Evolutionary conservation across 2,888 invertebrate species (phyloP), one percentile per base, ranked within the genome.

Genomic region (Stegophylla sp.): DNA sequence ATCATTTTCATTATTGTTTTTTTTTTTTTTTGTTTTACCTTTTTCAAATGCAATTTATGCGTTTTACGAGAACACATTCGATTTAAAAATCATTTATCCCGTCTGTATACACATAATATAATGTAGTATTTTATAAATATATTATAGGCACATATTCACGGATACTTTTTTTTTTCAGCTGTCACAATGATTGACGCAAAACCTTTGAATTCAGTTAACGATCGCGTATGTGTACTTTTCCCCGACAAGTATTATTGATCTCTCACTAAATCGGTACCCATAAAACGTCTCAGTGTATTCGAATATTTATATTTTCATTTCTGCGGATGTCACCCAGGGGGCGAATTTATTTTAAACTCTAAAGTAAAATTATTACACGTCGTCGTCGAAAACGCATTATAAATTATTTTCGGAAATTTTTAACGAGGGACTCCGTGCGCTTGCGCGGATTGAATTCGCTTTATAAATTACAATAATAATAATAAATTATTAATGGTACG

Each of bases 121-220:
- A n/a, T n/a, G n/a, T n/a, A n/a, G n/a, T n/a, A n/a, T n/a, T n/a
- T n/a, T 34, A 34, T 34, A 34, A 34, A 34, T 34, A 34, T 34
- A 34, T 34, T 34, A 34, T 34, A 53, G 20, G 53, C 23, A 43
- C 23, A 48, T 26, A 20, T 56, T 41, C 56, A 12, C 17, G 56
- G 43, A 56, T 17, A 72, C 23, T 12, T 72, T 72, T 61, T 73
- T 17, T 12, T 72, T 72, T 61, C 61, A 73, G n/a, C 45, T 73
- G 73, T 73, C 73, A 61, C 59, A 28, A 28, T 45, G 61, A 73
- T 73, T 73, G 45, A 73, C 59, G 45, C 7, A 43, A 23, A 43
- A 26, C 56, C 26, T 73, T 43, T 26, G 26, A 61, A 73, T 15
- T 20, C 61, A 73, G 28, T 45, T 73, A 72, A 23, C 53, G n/a